A percentile compares a stretch with the other conserved stretches of the same genome.
phyloP scores from a whole-genome alignment of 2,888 invertebrate species.

The Crocallis elinguaria region DNA sequence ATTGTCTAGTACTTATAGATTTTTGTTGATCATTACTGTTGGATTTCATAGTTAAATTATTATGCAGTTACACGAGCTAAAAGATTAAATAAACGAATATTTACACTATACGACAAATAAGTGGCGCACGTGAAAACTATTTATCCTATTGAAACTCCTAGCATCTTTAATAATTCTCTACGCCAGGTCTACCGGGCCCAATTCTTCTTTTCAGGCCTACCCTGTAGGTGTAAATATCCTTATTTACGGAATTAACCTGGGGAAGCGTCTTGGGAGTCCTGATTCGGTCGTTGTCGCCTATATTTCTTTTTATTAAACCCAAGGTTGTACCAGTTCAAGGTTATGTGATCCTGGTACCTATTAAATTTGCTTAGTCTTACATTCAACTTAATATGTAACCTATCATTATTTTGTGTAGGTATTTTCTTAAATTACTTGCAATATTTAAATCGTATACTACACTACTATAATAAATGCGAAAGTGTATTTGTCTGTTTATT shows the following conservation, averaged over 20 bases:
- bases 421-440: no score
- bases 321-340: background rate
- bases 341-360: background rate
- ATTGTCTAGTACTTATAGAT: no score
- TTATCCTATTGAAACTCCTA: background rate
- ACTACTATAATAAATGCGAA: no score
- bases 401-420: no score
- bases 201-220: constrained; percentile 10
- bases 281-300: constrained; percentile 11
- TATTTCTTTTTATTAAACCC: constrained; percentile 16
- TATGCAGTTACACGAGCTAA: no score
- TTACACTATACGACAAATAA: no score
- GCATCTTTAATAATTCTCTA: constrained; percentile 8
- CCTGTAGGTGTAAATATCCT: constrained; percentile 40
- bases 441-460: no score
- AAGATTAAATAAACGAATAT: no score
- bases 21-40: no score
- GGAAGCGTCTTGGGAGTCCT: constrained; percentile 27
- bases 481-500: no score
- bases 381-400: background rate
- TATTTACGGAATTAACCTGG: constrained; percentile 50
- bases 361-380: background rate
- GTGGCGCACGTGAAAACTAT: background rate
- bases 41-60: no score
- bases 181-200: constrained; percentile 1